phyloP scores from a whole-genome alignment of 2,113 vertebrate genomes.

The Lontra canadensis region DNA sequence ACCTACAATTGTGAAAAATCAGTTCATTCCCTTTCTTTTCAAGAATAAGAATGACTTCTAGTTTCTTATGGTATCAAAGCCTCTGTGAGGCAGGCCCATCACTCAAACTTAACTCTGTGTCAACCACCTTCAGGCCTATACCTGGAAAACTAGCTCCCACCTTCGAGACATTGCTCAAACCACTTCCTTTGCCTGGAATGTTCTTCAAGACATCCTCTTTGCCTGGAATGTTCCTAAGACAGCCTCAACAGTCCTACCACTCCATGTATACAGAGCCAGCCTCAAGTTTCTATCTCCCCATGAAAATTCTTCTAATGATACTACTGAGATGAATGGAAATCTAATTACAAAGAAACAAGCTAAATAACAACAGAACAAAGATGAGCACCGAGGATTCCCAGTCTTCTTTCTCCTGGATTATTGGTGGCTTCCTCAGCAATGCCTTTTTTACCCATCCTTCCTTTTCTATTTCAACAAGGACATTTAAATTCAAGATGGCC shows the following conservation, averaged over 20 bases:
- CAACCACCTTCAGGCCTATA: background rate
- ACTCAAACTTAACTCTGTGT: background rate
- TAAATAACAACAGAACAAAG: background rate
- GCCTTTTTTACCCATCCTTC: background rate
- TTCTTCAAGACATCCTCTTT: background rate
- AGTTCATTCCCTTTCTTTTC: background rate
- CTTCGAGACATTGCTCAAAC: constrained; percentile 2
- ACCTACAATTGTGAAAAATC: constrained; percentile 21
- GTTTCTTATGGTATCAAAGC: background rate
- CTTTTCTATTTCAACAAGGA: background rate
- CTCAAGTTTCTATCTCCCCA: background rate
- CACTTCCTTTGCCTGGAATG: background rate
- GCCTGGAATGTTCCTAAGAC: background rate
- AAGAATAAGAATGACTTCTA: background rate
- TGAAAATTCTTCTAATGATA: background rate
- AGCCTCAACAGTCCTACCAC: background rate
- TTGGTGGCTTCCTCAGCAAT: background rate
- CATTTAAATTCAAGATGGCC: background rate
- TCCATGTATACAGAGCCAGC: background rate
- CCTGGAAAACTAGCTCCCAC: background rate
- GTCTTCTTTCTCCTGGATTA: background rate
- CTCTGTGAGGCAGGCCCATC: background rate
- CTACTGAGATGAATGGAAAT: constrained; percentile 2
- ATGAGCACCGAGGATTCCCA: background rate
- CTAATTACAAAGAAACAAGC: background rate